Base-by-base conservation (phyloP, 2,888 invertebrate genomes). In the Gymnosoma rotundatum region DNA sequence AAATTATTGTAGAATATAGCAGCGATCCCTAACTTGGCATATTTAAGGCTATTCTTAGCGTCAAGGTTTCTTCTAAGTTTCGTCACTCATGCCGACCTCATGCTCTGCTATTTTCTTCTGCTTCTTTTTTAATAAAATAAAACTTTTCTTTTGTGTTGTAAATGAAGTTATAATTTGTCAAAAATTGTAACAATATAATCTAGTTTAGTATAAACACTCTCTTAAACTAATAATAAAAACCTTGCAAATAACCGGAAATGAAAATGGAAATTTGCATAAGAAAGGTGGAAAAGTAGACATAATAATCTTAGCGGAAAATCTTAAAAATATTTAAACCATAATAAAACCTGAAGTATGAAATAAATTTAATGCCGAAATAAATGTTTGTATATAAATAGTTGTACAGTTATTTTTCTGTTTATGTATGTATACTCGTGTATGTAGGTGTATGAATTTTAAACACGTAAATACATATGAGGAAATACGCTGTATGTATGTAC, bases 331-430 rank as follows among this genome's bases (percentile, higher is more conserved):
- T 69, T n/a, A 63, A 61, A 70, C 73, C 32, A 64, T 82, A 38
- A 63, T 45, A 73, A 36, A 66, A 67, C 75, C 72, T 79, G 75
- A 75, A 67, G 76, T 72, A 69, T 83, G 72, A 67, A 83, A 83
- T 79, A 25, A 76, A 83, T 76, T 79, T 76, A 50, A 80, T 80
- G 56, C 50, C 10, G 16, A 54, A 25, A 50, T 48, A 63, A 12
- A 54, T 16, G 42, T 42, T 42, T 42, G 10, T 42, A 2, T 3
- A 42, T 12, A 42, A 42, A 42, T 42, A 42, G 42, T 48, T 14
- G n/a, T 48, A 48, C 0, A 48, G 14, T 48, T 3, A 16, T 45
- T n/a, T 48, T 16, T 48, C 16, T 32, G n/a, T 58, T 32, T 36
- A n/a, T 36, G 9, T 36, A 2, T 16, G 18, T n/a, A n/a, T n/a